Base-by-base conservation (phyloP, 2,888 invertebrate genomes). In the Callimorpha dominula region DNA sequence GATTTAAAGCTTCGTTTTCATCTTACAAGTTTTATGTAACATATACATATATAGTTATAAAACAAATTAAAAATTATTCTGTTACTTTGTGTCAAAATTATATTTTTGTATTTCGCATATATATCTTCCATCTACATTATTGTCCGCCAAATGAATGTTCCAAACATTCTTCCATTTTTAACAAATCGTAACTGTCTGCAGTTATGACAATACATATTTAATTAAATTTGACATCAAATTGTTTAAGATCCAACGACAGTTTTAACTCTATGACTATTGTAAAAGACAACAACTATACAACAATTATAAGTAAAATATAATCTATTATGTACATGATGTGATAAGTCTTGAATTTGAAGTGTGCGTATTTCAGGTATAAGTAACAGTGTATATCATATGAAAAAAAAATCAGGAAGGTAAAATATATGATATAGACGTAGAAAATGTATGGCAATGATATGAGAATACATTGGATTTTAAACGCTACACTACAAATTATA, bases 1-100 rank as follows among this genome's bases (percentile, higher is more conserved):
- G 94, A 94, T 93, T 94, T 95, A 95, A 95, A 95, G 95, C 94
- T 94, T 94, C 86, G 85, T 91, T 94, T 93, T 92, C 89, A 90
- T 90, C 91, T 93, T 94, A 94, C 81, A 91, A 90, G 88, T 87
- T 89, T 88, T 79, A 85, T 87, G 79, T 85, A 84, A 87, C 81
- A 84, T 74, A 89, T 84, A 86, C 85, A 89, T 84, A 71, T 85
- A 89, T 87, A 81, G 79, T 79, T 76, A 88, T 85, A 82, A 78
- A 82, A 80, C 42, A 79, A 72, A 76, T 67, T 46, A 68, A 63
- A 71, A 65, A 72, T 68, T 75, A 20, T 76, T 81, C 76, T 83
- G 80, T 70, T 43, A 62, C 67, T 71, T 77, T 81, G 78, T 81
- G 80, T 82, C 80, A 82, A 81, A 81, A 77, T 65, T 54, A 73